A percentile compares a stretch with the other conserved stretches of the same genome.
phyloP scores from a whole-genome alignment of 2,113 vertebrate genomes.

The Chaetura pelagica region DNA sequence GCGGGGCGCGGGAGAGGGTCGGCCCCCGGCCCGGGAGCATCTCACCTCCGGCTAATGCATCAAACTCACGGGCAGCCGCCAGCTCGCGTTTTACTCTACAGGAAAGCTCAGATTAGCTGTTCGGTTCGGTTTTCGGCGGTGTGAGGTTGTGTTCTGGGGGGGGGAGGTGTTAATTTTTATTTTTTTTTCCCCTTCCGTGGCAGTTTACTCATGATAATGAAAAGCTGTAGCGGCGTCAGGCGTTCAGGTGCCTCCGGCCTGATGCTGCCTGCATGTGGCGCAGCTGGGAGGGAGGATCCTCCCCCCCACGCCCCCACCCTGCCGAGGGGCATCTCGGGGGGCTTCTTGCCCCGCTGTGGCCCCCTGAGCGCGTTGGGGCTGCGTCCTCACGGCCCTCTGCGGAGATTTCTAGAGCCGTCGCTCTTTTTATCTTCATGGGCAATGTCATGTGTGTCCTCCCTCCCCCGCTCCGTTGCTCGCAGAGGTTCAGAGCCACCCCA shows the following conservation, averaged over 20 bases:
- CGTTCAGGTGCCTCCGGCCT: neutral
- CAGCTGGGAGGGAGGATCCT: conserved; percentile 1
- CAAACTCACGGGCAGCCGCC: neutral
- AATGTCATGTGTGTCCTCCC: neutral
- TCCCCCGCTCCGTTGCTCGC: neutral
- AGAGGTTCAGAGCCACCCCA: neutral
- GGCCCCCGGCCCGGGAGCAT: neutral
- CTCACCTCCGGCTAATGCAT: neutral
- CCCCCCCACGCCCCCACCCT: neutral
- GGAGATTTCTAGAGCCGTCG: neutral
- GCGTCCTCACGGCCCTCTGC: neutral
- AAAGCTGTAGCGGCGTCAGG: neutral
- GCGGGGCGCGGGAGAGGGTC: neutral
- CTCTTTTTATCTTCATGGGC: neutral
- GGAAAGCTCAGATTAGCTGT: neutral
- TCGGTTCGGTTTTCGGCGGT: neutral
- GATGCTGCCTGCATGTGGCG: neutral
- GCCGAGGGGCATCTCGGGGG: neutral
- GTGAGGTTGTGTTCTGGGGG: neutral
- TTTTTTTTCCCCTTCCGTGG: neutral
- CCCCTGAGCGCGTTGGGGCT: neutral
- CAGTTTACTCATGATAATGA: neutral
- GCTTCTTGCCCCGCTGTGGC: neutral
- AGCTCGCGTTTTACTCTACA: neutral
- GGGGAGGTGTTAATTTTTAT: neutral